These are phyloP conservation scores for Knipowitschia caucasica DNA, from an alignment of 2,797 vertebrate species.

Conservation along the genomic window DNA sequence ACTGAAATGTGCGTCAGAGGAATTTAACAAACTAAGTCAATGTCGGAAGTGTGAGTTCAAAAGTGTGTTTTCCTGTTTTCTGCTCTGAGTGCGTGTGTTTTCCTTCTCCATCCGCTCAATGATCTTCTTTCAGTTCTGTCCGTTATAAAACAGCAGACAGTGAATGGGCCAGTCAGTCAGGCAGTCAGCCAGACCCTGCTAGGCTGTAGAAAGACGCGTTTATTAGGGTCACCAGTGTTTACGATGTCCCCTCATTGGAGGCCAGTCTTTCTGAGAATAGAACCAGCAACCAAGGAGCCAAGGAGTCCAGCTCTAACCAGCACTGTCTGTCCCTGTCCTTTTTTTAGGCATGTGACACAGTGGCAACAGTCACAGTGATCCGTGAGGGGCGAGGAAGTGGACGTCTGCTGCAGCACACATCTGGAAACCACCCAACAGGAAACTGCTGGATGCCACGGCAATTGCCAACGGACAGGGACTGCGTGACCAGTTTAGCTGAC, in stretches of 20 bases:
- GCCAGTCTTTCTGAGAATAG: slow-evolving; percentile 48
- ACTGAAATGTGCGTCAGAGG: slow-evolving; percentile 55
- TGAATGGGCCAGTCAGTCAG: slow-evolving; percentile 26
- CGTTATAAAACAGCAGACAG: slow-evolving; percentile 14
- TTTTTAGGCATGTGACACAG: slow-evolving; percentile 73
- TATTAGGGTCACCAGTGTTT: slow-evolving; percentile 49
- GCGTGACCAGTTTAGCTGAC: slow-evolving; percentile 17
- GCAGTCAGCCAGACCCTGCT: slow-evolving; percentile 24
- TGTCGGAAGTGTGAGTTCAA: slow-evolving; percentile 25
- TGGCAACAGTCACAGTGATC: slow-evolving; percentile 40
- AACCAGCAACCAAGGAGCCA: slow-evolving; percentile 23
- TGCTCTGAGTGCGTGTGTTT: slow-evolving; percentile 3
- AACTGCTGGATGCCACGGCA: slow-evolving; percentile 45
- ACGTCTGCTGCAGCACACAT: slow-evolving; percentile 26
- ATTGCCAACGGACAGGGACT: slow-evolving; percentile 31
- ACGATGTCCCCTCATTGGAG: slow-evolving; percentile 30
- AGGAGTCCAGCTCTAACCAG: slow-evolving; percentile 45
- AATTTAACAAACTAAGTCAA: slow-evolving; percentile 55
- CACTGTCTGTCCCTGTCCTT: slow-evolving; percentile 44
- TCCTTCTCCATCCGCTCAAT: slow-evolving; percentile 7
- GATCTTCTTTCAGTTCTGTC: slow-evolving; percentile 28
- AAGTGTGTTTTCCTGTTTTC: not conserved
- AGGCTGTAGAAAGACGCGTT: slow-evolving; percentile 27
- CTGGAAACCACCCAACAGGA: slow-evolving; percentile 43
- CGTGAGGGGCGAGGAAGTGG: slow-evolving; percentile 39